Base-by-base conservation (phyloP, 1,140 invertebrate genomes). In the Hydropsyche tenuis region DNA sequence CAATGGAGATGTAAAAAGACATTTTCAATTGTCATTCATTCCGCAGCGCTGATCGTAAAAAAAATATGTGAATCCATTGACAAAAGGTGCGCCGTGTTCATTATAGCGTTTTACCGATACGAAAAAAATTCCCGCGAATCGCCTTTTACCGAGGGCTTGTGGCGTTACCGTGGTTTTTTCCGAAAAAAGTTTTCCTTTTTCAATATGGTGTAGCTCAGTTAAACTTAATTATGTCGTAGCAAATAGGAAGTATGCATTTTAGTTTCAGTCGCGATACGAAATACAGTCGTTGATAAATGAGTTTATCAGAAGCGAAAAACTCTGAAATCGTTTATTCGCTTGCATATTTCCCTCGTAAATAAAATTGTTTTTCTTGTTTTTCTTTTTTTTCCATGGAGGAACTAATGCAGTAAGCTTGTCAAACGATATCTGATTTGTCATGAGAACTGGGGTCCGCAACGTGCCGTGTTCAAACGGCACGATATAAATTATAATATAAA, bases 351-450 rank as follows among this genome's bases (percentile, higher is more conserved):
- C 66, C 73, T 23, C 53, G 45, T 74, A 74, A 70, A 74, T 70
- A 74, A 69, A 46, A 27, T 53, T 48, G 73, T 74, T 71, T 64
- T 72, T 63, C 68, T 46, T n/a, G 56, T 60, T 60, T 60, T 14
- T 12, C 23, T 14, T 60, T 60, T 60, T 60, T 60, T 60, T 60
- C 14, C 56, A 27, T 22, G 9, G 14, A 56, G 69, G 45, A 46
- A 62, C 72, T 77, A 77, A 77, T 77, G 75, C 75, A 77, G 69
- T 77, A 72, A 74, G 72, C 75, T 68, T 77, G 75, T 77, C 72
- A 48, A 64, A 45, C 73, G 72, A 68, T 77, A 77, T 77, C 75
- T 74, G 75, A 77, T 77, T 69, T 72, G 64, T 70, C 64, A 72
- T 74, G 73, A 73, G 64, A 73, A 46, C 51, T 12, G 48, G 12